phyloP scores from a whole-genome alignment of 2,797 vertebrate genomes.

The Sebastiscus tertius region DNA sequence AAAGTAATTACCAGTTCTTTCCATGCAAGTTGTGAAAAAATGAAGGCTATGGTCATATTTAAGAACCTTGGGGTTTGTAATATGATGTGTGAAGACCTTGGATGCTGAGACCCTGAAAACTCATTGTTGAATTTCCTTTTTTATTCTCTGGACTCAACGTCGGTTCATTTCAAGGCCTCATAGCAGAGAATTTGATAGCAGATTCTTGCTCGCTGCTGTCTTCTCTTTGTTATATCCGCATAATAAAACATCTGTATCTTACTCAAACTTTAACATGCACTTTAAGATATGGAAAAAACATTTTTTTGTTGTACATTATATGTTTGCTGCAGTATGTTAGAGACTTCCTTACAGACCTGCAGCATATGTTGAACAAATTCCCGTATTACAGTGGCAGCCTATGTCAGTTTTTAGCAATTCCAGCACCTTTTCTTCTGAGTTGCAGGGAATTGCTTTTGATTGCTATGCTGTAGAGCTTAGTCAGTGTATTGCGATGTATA shows the following conservation, averaged over 20 bases:
- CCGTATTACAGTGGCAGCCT: background rate
- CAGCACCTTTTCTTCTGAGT: background rate
- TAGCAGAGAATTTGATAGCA: background rate
- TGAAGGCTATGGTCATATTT: slow-evolving; percentile 30
- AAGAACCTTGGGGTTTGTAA: slow-evolving; percentile 25
- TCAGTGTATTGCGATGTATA: background rate
- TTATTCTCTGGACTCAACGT: slow-evolving; percentile 20
- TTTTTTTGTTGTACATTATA: background rate
- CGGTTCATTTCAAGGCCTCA: slow-evolving; percentile 33
- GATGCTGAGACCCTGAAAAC: slow-evolving; percentile 29
- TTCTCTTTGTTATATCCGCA: background rate
- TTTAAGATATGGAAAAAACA: background rate
- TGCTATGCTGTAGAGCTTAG: background rate
- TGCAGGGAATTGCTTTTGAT: slow-evolving; percentile 4
- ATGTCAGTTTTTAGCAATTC: background rate
- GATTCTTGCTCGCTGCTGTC: background rate
- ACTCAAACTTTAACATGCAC: background rate
- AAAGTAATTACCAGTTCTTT: slow-evolving; percentile 47
- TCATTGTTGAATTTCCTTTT: slow-evolving; percentile 32
- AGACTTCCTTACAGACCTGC: background rate
- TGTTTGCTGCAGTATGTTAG: background rate
- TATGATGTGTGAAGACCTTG: slow-evolving; percentile 17
- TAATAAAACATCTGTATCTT: background rate
- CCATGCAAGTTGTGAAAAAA: slow-evolving; percentile 26
- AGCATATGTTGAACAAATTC: background rate